Base-by-base conservation (phyloP, 2,113 vertebrate genomes). In the Hassar affinis region DNA sequence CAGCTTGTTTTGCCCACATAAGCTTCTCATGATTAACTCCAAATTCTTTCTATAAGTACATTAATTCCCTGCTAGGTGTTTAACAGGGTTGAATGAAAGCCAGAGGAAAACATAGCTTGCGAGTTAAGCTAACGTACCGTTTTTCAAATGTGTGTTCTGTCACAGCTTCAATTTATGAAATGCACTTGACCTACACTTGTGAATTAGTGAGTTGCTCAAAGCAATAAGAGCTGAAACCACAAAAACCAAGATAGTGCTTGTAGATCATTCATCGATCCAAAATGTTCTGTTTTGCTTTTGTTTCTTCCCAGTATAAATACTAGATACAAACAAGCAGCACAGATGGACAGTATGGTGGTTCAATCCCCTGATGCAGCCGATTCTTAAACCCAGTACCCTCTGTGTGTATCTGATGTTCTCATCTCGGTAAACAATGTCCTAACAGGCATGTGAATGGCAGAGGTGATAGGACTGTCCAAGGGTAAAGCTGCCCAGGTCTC, bases 401-500 rank as follows among this genome's bases (percentile, higher is more conserved):
- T 42, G 59, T 45, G 51, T 33, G 38, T 76, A 38, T 83, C 22
- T 30, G 6, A 22, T 33, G 6, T 27, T 18, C 15, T 47, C 17
- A 18, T 76, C 42, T 74, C 18, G 5, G 52, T 74, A 61, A 76
- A 76, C 81, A 51, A 47, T 78, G 75, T 47, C 59, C 59, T 78
- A 57, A 79, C 27, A 59, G 33, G 82, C 20, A 8, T 45, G 17
- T 84, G 61, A 84, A 78, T 56, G 51, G 49, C 64, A 54, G 38
- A 59, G 83, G 82, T 84, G 75, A 57, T 15, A 68, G 64, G 76
- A 71, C 64, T 79, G 52, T 68, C 62, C 75, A 84, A 79, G 62
- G 76, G 75, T 84, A 69, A 69, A 84, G 75, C 61, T 22, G 18
- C 75, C 42, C 35, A 57, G 51, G 64, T 57, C 76, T 66, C 20